These are phyloP conservation scores for Bolinopsis microptera DNA, from an alignment of 37 sponge, comb jelly and placozoan species.

Conservation along the genomic window DNA sequence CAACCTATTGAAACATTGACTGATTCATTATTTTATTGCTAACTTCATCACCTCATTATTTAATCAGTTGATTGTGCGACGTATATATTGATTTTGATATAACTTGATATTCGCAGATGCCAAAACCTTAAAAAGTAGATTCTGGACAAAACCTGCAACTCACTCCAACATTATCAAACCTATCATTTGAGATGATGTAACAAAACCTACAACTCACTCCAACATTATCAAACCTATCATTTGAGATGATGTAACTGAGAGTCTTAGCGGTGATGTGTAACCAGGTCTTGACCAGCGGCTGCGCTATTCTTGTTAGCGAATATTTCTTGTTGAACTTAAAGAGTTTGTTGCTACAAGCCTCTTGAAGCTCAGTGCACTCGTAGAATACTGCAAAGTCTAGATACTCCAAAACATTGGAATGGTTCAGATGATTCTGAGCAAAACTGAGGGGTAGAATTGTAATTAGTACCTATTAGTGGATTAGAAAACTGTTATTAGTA, in stretches of 20 bases:
- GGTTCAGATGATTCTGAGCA: slow-evolving; percentile 25
- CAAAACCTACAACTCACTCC: no score
- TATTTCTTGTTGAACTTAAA: slow-evolving; percentile 65
- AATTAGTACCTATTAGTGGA: neutral
- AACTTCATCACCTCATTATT: no score
- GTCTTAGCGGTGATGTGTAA: slow-evolving; percentile 54
- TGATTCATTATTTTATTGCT: no score
- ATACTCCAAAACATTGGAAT: slow-evolving; percentile 48
- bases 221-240: slow-evolving; percentile 56
- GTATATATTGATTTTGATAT: no score
- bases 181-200: slow-evolving; percentile 54
- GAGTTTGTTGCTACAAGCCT: slow-evolving; percentile 41
- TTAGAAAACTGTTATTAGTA: neutral
- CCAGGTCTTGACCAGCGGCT: slow-evolving; percentile 57
- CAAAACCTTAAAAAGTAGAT: no score
- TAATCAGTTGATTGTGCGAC: no score
- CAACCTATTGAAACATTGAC: no score
- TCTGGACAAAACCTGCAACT: no score
- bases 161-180: no score
- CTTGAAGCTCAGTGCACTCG: slow-evolving; percentile 28
- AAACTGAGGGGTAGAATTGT: neutral
- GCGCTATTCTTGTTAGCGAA: slow-evolving; percentile 38
- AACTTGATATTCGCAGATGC: no score
- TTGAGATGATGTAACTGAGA: slow-evolving; percentile 47
- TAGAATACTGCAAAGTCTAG: slow-evolving; percentile 59